phyloP scores from a whole-genome alignment of 2,797 vertebrate species.

The Tapera naevia region DNA sequence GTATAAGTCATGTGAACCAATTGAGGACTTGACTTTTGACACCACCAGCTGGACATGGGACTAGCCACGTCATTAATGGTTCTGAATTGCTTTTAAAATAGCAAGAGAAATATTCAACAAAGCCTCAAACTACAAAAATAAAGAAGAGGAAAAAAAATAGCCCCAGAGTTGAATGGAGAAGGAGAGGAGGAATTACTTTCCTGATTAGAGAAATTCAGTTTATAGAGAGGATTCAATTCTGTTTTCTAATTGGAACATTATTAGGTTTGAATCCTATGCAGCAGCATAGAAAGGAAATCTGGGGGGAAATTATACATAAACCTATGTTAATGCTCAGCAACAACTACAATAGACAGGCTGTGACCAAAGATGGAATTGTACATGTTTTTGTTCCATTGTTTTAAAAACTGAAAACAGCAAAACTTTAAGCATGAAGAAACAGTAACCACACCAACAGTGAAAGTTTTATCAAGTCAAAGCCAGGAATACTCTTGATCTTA shows the following conservation, averaged over 20 bases:
- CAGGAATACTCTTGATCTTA: neutral
- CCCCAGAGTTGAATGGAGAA: neutral
- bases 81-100: neutral
- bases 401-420: neutral
- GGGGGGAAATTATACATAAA: neutral
- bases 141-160: neutral
- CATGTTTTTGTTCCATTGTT: neutral
- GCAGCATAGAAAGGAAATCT: neutral
- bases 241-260: slow-evolving; percentile 7
- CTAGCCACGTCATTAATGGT: neutral
- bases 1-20: neutral
- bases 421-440: neutral
- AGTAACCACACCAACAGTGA: neutral
- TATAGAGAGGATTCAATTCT: neutral
- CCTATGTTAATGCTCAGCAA: neutral
- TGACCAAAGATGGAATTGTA: neutral
- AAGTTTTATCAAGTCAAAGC: neutral
- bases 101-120: neutral
- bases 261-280: neutral
- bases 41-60: neutral
- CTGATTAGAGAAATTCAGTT: neutral
- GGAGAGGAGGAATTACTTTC: neutral
- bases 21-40: neutral
- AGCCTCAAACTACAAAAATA: neutral
- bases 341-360: neutral